Conservation (phyloP, 2,113 vertebrate genomes). For the Hippocampus guttulatus region DNA sequence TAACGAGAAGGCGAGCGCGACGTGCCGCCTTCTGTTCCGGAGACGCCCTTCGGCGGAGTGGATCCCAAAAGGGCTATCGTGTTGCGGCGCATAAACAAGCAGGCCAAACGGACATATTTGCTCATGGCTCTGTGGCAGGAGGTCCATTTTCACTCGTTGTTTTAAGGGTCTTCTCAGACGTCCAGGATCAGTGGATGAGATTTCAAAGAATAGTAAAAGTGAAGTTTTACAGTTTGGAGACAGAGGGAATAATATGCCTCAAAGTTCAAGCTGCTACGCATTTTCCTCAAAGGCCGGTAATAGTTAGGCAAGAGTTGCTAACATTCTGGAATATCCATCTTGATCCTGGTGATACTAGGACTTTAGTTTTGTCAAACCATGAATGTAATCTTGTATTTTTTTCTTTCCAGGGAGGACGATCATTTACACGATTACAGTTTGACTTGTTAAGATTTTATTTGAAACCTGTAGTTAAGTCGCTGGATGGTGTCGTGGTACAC, state of each 20-base stretch:
- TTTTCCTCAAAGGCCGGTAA: neutral
- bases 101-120: conserved; percentile 27
- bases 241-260: neutral
- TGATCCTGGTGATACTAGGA: no score
- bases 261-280: neutral
- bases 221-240: neutral
- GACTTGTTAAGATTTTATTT: no score
- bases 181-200: neutral
- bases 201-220: conserved; percentile 12
- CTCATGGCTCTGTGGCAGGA: conserved; percentile 14
- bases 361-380: no score
- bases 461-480: no score
- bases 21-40: conserved; percentile 51
- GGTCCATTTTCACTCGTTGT: conserved; percentile 13
- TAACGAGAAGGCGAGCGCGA: conserved; percentile 39
- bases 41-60: conserved; percentile 51
- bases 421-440: no score
- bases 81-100: conserved; percentile 61
- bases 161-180: conserved; percentile 19
- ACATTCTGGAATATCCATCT: no score
- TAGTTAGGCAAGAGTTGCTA: neutral
- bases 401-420: no score
- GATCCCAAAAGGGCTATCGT: conserved; percentile 50
- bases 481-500: no score
- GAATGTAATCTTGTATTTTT: no score